A percentile compares a stretch with the other conserved stretches of the same genome.
Conservation (phyloP, 2,113 vertebrate genomes). For the Sitta europaea region DNA sequence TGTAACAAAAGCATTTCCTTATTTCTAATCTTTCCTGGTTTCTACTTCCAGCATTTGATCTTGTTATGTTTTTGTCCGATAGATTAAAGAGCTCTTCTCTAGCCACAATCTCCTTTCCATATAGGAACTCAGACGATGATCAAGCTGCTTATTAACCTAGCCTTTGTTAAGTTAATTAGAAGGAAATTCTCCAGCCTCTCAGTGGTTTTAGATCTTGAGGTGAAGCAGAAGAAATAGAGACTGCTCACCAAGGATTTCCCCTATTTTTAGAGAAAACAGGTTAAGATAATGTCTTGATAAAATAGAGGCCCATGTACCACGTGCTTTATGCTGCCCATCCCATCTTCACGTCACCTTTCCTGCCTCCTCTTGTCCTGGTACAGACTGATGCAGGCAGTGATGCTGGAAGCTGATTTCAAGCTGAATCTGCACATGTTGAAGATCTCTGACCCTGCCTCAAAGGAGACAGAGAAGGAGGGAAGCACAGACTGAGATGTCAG, state of each 20-base stretch:
- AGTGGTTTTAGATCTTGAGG: neutral
- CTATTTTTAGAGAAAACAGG: neutral
- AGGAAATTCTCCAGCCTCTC: neutral
- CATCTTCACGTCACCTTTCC: neutral
- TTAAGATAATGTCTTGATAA: neutral
- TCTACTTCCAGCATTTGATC: conserved; percentile 48
- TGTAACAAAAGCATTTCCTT: conserved; percentile 48
- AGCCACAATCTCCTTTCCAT: conserved; percentile 16
- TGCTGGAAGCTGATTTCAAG: neutral
- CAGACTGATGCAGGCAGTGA: neutral
- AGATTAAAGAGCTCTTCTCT: conserved; percentile 38
- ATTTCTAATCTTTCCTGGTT: conserved; percentile 46
- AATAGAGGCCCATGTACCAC: accelerated
- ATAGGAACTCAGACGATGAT: neutral
- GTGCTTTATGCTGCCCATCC: neutral
- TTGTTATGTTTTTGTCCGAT: conserved; percentile 7
- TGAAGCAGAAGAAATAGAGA: neutral
- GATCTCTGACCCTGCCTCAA: neutral
- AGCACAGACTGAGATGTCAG: neutral
- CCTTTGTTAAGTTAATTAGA: conserved; percentile 38
- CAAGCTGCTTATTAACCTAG: conserved; percentile 39
- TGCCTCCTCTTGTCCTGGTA: neutral
- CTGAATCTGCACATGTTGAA: neutral
- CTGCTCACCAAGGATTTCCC: neutral
- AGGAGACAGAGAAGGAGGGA: neutral